phyloP scores from a whole-genome alignment of 2,113 vertebrate genomes.

The Cromileptes altivelis region DNA sequence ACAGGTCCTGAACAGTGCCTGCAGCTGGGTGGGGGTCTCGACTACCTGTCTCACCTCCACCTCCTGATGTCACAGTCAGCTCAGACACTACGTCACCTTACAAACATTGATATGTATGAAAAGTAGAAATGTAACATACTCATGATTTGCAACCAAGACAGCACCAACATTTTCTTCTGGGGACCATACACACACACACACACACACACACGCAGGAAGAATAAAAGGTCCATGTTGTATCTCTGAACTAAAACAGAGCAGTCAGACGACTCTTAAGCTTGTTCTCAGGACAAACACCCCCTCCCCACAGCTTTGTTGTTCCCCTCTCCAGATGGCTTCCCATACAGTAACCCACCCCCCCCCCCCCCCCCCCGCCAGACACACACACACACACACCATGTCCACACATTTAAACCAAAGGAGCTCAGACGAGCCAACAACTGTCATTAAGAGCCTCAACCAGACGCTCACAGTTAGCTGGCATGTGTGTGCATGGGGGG shows the following conservation, averaged over 20 bases:
- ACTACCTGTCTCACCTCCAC: no score
- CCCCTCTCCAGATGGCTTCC: slow-evolving; percentile 81
- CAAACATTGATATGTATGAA: no score
- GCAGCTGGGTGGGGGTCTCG: no score
- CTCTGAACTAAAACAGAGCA: neutral
- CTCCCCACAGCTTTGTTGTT: slow-evolving; percentile 35
- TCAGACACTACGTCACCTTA: no score
- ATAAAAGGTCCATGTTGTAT: neutral
- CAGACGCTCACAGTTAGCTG: slow-evolving; percentile 59
- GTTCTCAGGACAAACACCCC: slow-evolving; percentile 38
- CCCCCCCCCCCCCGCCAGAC: neutral
- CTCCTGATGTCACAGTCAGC: no score
- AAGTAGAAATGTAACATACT: no score
- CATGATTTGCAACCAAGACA: no score
- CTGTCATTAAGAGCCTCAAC: slow-evolving; percentile 69
- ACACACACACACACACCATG: slow-evolving; percentile 21
- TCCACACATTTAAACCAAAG: slow-evolving; percentile 74
- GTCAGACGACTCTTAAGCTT: slow-evolving; percentile 32
- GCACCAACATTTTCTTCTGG: no score
- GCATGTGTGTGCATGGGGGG: neutral
- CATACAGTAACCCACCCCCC: slow-evolving; percentile 64
- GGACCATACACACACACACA: no score
- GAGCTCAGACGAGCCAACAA: slow-evolving; percentile 82
- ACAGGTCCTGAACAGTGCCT: no score
- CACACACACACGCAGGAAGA: neutral